Evolutionary conservation across 2,888 invertebrate species (phyloP), one percentile per base, ranked within the genome.

Genomic region (Papilio gigon): DNA sequence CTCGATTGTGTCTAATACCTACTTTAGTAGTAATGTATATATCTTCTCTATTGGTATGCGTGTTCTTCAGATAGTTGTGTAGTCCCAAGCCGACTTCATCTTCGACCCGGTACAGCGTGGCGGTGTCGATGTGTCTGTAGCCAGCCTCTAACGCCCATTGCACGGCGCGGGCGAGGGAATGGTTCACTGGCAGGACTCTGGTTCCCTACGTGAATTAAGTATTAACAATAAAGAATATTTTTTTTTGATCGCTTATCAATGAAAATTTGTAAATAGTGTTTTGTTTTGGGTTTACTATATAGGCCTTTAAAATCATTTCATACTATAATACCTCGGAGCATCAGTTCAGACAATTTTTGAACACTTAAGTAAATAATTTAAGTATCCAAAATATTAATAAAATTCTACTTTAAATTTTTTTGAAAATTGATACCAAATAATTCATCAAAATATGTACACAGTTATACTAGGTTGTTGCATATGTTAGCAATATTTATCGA

Each of bases 1-100:
- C n/a, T n/a, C n/a, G n/a, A n/a, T 44, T 20, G 8, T 44, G 9
- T 6, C 12, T 20, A 12, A 12, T 47, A 75, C 80, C 81, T 79
- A 97, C 93, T 89, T 97, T 97, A 40, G 97, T 96, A n/a, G 95
- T 95, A 73, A 97, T 93, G 83, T 95, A 97, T 0, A 97, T 84
- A 58, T 97, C 95, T 70, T 94, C 93, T 73, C 97, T 93, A 74
- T 92, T 93, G 4, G 94, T 79, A 80, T 93, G 93, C 71, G 94
- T 95, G 22, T 93, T 88, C 71, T 93, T 90, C 33, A 97, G 76
- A 93, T 95, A 95, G 76, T 93, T 92, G 71, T 93, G 93, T 0
- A 97, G 84, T 9, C 95, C 95, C 65, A 93, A 93, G 3, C 97
- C 97, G 75, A 97, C 95, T 63, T 93, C 93, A 68, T 93, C 92